phyloP scores from a whole-genome alignment of 2,113 vertebrate genomes.

The Misgurnus mizolepis region DNA sequence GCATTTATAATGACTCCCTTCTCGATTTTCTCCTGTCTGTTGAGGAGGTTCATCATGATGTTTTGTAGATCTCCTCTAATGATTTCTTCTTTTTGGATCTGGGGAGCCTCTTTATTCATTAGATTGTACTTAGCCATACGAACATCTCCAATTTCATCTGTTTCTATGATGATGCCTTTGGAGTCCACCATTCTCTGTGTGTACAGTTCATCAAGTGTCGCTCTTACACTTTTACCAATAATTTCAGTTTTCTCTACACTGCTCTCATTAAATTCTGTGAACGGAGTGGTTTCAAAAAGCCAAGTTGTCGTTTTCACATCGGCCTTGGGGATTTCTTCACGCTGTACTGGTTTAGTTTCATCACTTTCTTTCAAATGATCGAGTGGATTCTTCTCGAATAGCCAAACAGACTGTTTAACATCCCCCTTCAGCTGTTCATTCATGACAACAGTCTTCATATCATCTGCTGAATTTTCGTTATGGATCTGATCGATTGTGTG shows the following conservation, averaged over 20 bases:
- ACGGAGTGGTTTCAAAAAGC: constrained; percentile 91
- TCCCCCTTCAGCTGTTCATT: constrained; percentile 85
- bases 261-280: constrained; percentile 83
- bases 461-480: constrained; percentile 79
- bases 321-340: constrained; percentile 81
- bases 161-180: constrained; percentile 86
- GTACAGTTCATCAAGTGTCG: constrained; percentile 86
- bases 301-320: constrained; percentile 88
- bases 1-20: constrained; percentile 78
- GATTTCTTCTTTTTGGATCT: constrained; percentile 87
- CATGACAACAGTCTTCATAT: constrained; percentile 79
- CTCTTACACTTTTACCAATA: constrained; percentile 85
- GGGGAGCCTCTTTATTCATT: constrained; percentile 83
- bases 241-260: constrained; percentile 81
- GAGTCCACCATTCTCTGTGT: constrained; percentile 83
- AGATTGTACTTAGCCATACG: constrained; percentile 91
- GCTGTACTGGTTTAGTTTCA: constrained; percentile 62
- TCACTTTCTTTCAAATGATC: constrained; percentile 81
- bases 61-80: constrained; percentile 83
- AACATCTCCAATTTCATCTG: constrained; percentile 88
- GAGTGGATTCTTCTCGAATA: constrained; percentile 88
- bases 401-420: constrained; percentile 87
- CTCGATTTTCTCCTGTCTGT: constrained; percentile 70
- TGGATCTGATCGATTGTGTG: constrained; percentile 83
- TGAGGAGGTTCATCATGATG: constrained; percentile 86